Evolutionary conservation across 2,113 vertebrate genomes (phyloP).

Genomic region (Chlorodrepanis virens): DNA sequence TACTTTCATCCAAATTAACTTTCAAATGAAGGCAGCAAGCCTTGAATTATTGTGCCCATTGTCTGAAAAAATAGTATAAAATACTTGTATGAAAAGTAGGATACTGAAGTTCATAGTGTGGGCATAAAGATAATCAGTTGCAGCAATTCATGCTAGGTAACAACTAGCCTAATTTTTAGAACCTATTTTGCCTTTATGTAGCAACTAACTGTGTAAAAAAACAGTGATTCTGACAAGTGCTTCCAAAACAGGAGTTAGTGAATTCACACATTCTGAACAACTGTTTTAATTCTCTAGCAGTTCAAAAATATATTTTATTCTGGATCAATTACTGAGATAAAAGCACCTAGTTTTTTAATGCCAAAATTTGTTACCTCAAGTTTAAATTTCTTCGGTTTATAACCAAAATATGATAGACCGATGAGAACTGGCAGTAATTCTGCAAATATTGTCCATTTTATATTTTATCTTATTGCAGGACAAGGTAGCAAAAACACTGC

Average conservation of each 20-base stretch:
- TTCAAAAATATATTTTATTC: background rate
- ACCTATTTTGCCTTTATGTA: background rate
- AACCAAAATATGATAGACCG: background rate
- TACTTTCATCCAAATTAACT: slow-evolving; percentile 26
- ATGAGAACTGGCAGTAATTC: background rate
- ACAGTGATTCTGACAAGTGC: background rate
- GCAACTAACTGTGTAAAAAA: background rate
- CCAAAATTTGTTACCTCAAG: background rate
- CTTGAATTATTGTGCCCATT: background rate
- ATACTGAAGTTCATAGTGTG: background rate
- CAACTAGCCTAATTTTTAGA: background rate
- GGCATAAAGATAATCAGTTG: background rate
- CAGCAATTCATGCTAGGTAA: background rate
- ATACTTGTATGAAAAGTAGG: background rate
- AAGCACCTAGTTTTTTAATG: background rate
- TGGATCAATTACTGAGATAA: background rate
- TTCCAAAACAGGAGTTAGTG: background rate
- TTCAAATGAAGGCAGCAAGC: background rate
- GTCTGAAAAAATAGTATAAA: background rate
- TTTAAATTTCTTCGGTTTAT: background rate
- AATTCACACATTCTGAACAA: background rate
- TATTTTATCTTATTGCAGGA: background rate
- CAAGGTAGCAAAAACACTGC: background rate
- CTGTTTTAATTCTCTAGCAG: background rate
- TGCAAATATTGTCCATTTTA: background rate